A percentile compares a stretch with the other conserved stretches of the same genome.
Conservation (phyloP, 2,888 invertebrate species). For the Pyrrhia umbra region DNA sequence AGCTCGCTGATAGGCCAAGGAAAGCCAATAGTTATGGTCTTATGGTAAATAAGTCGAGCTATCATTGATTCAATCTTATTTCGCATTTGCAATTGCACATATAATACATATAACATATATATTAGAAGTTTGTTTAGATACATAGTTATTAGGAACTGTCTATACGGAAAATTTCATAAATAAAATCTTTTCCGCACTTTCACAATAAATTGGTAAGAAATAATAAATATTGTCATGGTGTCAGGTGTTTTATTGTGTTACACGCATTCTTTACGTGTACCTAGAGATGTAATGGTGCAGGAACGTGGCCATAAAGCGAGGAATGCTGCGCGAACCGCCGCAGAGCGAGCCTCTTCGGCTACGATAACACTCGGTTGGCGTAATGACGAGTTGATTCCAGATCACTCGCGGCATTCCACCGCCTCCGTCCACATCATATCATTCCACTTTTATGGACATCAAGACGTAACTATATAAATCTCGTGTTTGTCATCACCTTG, state of each 20-base stretch:
- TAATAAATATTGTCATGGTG: constrained; percentile 5
- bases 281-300: constrained; percentile 54
- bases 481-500: constrained; percentile 58
- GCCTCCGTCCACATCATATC: constrained; percentile 48
- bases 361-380: constrained; percentile 58
- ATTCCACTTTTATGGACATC: constrained; percentile 69
- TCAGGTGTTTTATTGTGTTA: constrained; percentile 16
- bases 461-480: constrained; percentile 53
- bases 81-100: background rate
- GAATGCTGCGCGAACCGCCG: constrained; percentile 66
- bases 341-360: constrained; percentile 50
- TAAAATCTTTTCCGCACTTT: constrained; percentile 7
- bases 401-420: constrained; percentile 62
- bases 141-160: background rate
- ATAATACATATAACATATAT: background rate
- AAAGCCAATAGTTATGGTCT: constrained; percentile 5
- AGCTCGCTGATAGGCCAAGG: background rate
- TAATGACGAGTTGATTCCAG: constrained; percentile 62
- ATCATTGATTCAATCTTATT: background rate
- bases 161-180: no score
- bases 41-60: constrained; percentile 2
- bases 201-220: background rate
- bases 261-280: constrained; percentile 29
- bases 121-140: background rate
- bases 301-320: constrained; percentile 57